Evolutionary conservation across 2,797 vertebrate genomes (phyloP).

Genomic region (Heterohyrax brucei): DNA sequence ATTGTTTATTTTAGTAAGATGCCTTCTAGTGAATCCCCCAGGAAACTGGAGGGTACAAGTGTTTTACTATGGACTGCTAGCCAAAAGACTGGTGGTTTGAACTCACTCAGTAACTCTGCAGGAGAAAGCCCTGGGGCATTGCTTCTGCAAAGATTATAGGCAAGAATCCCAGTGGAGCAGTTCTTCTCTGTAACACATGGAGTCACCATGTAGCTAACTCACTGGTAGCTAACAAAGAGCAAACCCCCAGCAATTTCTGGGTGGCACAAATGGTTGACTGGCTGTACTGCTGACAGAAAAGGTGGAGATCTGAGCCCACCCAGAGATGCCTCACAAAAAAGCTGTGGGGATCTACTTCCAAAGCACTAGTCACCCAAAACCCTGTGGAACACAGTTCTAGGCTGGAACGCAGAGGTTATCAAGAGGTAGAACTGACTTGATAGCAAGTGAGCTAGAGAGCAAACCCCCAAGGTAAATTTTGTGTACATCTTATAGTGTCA

Average conservation of each 20-base stretch:
- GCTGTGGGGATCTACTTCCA: neutral
- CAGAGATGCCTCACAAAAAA: neutral
- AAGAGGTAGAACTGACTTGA: neutral
- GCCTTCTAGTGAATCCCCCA: neutral
- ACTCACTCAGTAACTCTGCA: neutral
- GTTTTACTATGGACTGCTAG: too few relatives aligned
- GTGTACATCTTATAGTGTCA: neutral
- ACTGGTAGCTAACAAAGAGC: neutral
- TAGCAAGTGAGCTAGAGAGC: neutral
- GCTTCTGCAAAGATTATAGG: neutral
- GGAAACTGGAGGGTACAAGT: neutral
- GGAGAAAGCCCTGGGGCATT: neutral
- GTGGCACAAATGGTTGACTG: neutral
- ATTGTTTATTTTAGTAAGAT: constrained; percentile 45
- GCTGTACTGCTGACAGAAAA: neutral
- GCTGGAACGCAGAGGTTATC: neutral
- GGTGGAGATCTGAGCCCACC: neutral
- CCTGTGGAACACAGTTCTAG: neutral
- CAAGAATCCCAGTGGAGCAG: neutral
- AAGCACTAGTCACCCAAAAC: neutral
- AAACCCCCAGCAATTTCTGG: neutral
- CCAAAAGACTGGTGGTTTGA: neutral
- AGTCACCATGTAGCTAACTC: neutral
- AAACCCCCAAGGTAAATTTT: neutral
- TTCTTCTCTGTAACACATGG: neutral